These are phyloP conservation scores for Rhynchonema sp. DNA, from an alignment of 2,888 invertebrate species.

Conservation along the genomic window DNA sequence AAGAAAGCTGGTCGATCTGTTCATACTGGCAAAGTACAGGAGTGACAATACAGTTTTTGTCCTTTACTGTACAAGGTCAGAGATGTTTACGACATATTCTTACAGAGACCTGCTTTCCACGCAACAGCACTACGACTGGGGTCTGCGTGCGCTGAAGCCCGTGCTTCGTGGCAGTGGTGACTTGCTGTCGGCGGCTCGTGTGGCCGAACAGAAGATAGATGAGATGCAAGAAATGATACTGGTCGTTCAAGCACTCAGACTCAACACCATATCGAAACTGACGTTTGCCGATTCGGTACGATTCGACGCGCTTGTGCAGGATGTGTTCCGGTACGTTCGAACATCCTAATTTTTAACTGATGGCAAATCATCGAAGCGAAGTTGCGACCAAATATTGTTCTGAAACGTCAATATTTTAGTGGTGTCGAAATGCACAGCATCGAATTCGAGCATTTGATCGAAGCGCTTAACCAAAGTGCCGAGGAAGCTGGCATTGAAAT, in stretches of 20 bases:
- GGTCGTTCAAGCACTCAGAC: constrained; percentile 50
- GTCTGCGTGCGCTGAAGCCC: constrained; percentile 78
- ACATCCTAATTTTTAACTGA: no score
- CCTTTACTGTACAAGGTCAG: no score
- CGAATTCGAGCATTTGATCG: constrained; percentile 18
- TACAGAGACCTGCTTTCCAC: constrained; percentile 57
- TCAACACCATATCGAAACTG: constrained; percentile 65
- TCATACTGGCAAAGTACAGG: no score
- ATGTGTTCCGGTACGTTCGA: constrained; percentile 67
- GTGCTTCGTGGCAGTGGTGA: constrained; percentile 46
- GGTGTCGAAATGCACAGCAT: constrained; percentile 26
- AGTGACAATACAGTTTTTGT: no score
- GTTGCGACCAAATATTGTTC: no score
- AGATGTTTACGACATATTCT: no score
- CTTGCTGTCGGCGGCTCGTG: constrained; percentile 9
- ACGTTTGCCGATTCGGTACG: constrained; percentile 52
- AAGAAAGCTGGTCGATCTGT: constrained; percentile 62
- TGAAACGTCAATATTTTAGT: no score
- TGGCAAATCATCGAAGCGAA: no score
- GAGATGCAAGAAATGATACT: constrained; percentile 41
- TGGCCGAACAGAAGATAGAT: constrained; percentile 3
- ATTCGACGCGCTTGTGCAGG: constrained; percentile 57
- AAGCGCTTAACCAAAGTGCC: constrained; percentile 14
- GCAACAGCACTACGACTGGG: constrained; percentile 97
- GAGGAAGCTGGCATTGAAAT: constrained; percentile 13